Base-by-base conservation (phyloP, 2,797 vertebrate genomes). In the Acanthurus lineatus region DNA sequence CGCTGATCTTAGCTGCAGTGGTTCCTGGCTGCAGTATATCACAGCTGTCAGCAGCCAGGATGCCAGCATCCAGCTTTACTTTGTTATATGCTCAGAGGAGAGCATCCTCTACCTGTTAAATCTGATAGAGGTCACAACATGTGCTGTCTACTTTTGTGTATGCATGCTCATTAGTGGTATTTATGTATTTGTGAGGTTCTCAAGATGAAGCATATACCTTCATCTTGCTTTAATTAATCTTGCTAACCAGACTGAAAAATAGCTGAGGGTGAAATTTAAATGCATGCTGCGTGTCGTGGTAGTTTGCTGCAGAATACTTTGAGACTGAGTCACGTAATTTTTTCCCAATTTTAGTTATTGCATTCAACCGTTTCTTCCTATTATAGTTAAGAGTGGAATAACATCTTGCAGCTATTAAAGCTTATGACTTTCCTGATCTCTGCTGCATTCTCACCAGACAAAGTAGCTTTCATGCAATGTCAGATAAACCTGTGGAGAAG, bases 11-110 rank as follows among this genome's bases (percentile, higher is more conserved):
- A 47, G 81, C 81, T 70, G 81, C 76, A 67, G 79, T 47, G 25
- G 45, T 25, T 75, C 81, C 69, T 1, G 54, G 85, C 76, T 76
- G 79, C 71, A 52, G 82, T 85, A 77, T 71, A 69, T 86, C 25
- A 62, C 63, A 67, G 74, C 71, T 60, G 80, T 81, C 86, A 56
- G 52, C 74, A 19, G 7, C 19, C 68, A 19, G 42, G 74, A 59
- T 19, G 47, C 56, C 70, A 49, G 59, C n/a, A 35, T 68, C 45
- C 51, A 63, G 57, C 44, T 57, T 53, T 16, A 42, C 22, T 71
- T 56, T 45, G 65, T 69, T 40, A 40, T 52, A 38, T 53, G 20
- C 47, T 69, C 56, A 51, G 66, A 60, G 40, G 9, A 44, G 56
- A 77, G 35, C 74, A 59, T 57, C 74, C 16, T 62, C 25, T 40